Evolutionary conservation across 2,888 invertebrate species (phyloP), one percentile per base, ranked within the genome.

Genomic region (Diplolepis rosae): DNA sequence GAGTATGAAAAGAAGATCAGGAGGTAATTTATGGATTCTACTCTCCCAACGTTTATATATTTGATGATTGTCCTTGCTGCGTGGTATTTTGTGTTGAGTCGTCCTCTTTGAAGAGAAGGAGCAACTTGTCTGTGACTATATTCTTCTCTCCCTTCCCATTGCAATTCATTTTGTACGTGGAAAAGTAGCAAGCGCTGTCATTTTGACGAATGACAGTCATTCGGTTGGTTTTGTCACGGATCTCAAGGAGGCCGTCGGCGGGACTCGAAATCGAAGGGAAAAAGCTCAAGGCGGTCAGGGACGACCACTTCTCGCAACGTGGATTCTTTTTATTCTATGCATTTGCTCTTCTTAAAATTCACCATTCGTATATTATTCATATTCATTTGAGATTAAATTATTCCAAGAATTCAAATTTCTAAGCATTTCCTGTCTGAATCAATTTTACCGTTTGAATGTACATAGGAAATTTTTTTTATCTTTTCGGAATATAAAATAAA

Each of bases 271-370:
- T 54, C 30, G 18, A 54, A 18, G 7, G 22, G 18, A 56, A 56
- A 56, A 35, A 32, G 56, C 22, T 22, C 15, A 32, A 56, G 22
- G 32, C 56, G 56, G 56, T 56, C 56, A 56, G 35, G 56, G 56
- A 35, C 56, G 32, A 35, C 56, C 11, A 4, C 32, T 35, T 56
- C 30, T 56, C 32, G 11, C 4, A 15, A n/a, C 13, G 7, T 52
- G 27, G 27, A 18, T 4, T n/a, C n/a, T 28, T 56, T 35, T 35
- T 35, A 35, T 18, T 4, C 7, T 18, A 18, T n/a, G n/a, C n/a
- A 18, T 9, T 9, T 42, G 6, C 45, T 45, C 18, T 18, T 32
- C 54, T 56, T 22, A 15, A 35, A 56, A 56, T 32, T 35, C 5
- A 4, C 11, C 24, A 15, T 4, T 48, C 7, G 7, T 48, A 48